phyloP scores from a whole-genome alignment of 92 coral and sea anemone species.

The Metridium senile region DNA sequence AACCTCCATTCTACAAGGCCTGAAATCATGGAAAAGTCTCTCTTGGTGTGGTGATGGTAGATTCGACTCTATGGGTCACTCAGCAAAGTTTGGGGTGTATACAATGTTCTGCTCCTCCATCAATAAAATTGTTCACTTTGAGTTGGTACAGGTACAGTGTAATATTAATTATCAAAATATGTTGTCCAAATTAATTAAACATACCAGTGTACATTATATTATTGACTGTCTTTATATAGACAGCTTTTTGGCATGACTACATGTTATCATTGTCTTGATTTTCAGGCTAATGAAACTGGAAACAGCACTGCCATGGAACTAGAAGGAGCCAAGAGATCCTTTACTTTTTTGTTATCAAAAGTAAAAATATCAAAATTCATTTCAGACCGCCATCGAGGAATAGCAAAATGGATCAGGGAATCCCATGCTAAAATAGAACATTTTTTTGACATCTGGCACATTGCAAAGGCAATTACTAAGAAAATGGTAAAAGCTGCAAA shows the following conservation, averaged over 20 bases:
- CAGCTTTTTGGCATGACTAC: background rate
- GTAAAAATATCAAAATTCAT: conserved; percentile 35
- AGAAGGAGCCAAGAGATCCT: conserved; percentile 59
- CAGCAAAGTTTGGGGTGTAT: conserved; percentile 59
- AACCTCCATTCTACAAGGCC: conserved; percentile 22
- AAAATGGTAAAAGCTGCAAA: conserved; percentile 44
- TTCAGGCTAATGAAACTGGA: conserved; percentile 55
- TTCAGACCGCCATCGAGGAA: conserved; percentile 54
- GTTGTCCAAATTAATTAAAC: background rate
- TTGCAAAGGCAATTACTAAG: conserved; percentile 46
- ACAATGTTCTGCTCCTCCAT: conserved; percentile 41
- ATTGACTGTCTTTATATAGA: background rate
- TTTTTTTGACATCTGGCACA: conserved; percentile 69
- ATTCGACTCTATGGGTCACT: conserved; percentile 61
- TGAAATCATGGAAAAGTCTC: background rate
- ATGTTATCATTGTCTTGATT: background rate
- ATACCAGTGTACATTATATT: background rate
- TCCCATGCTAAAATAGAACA: conserved; percentile 20
- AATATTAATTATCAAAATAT: background rate
- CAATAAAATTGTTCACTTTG: conserved; percentile 46
- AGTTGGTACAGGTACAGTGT: conserved; percentile 45
- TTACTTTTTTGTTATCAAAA: conserved; percentile 20
- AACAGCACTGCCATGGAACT: conserved; percentile 55
- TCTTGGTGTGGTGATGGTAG: conserved; percentile 69
- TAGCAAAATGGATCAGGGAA: conserved; percentile 52